Conservation (phyloP, 2,888 invertebrate genomes). For the Seira musarum region DNA sequence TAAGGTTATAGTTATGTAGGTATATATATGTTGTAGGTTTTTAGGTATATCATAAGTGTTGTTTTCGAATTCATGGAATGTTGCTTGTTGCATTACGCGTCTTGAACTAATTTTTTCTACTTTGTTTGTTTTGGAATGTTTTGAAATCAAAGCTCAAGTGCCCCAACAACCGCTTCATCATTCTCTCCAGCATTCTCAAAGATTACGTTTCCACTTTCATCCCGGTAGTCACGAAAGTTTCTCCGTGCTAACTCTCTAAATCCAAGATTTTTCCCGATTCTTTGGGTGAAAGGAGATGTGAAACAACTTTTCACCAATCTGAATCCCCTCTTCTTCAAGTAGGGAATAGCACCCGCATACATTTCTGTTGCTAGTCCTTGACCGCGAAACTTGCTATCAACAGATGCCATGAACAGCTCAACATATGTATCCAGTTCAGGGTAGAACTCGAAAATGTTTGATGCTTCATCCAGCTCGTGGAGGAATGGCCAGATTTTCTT, state of each 20-base stretch:
- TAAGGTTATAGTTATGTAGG: too few species aligned
- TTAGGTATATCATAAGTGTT: neutral
- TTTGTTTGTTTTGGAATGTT: too few species aligned
- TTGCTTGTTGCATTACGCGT: neutral
- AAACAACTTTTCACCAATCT: conserved; percentile 64
- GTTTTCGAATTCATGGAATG: neutral
- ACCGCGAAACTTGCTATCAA: conserved; percentile 63
- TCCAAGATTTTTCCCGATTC: conserved; percentile 64
- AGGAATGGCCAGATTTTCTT: conserved; percentile 65
- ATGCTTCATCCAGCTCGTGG: conserved; percentile 57
- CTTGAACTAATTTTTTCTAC: too few species aligned
- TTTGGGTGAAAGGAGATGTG: conserved; percentile 62
- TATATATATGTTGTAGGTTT: neutral
- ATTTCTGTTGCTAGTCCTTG: conserved; percentile 64
- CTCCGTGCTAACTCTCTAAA: conserved; percentile 61
- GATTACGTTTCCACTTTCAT: conserved; percentile 59
- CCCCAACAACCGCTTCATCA: conserved; percentile 59
- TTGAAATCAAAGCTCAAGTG: conserved; percentile 56
- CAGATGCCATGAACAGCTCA: conserved; percentile 65
- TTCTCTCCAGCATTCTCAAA: conserved; percentile 60
- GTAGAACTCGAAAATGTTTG: conserved; percentile 58
- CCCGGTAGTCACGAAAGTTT: conserved; percentile 59
- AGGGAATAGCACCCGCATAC: conserved; percentile 59
- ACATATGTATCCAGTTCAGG: conserved; percentile 62
- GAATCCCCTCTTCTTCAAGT: conserved; percentile 59